Evolutionary conservation across 2,113 vertebrate species (phyloP).

Genomic region (Peromyscus polionotus): DNA sequence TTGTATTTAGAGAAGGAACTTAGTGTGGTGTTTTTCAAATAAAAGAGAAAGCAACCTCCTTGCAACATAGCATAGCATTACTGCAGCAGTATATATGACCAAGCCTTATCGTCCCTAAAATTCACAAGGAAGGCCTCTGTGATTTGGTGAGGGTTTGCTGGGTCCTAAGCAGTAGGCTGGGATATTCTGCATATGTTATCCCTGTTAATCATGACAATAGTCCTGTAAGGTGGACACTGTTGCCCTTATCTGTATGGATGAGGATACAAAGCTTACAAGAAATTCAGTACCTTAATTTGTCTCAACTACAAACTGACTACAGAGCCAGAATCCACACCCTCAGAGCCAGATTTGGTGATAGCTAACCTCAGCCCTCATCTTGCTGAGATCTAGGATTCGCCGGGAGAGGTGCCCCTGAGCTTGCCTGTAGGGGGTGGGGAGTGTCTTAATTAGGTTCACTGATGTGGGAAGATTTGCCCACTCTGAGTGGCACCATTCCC

Average conservation of each 20-base stretch:
- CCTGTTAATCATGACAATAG: not conserved
- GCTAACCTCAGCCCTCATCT: not conserved
- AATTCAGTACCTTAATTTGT: not conserved
- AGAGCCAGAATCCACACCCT: conserved; percentile 25
- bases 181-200: not conserved
- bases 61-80: not conserved
- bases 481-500: not conserved
- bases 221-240: not conserved
- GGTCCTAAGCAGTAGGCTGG: not conserved
- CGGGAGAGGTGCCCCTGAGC: not conserved
- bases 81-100: not conserved
- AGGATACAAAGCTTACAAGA: conserved; percentile 9
- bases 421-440: not conserved
- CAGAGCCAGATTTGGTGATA: not conserved
- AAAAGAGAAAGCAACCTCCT: not conserved
- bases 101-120: not conserved
- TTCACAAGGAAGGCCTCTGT: not conserved
- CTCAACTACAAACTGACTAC: not conserved
- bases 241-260: not conserved
- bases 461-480: not conserved
- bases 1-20: not conserved
- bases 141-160: not conserved
- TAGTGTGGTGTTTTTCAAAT: not conserved
- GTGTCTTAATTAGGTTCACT: not conserved
- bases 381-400: not conserved